Evolutionary conservation across 1,140 invertebrate genomes (phyloP).

Genomic region (Tetragonula clypearis): DNA sequence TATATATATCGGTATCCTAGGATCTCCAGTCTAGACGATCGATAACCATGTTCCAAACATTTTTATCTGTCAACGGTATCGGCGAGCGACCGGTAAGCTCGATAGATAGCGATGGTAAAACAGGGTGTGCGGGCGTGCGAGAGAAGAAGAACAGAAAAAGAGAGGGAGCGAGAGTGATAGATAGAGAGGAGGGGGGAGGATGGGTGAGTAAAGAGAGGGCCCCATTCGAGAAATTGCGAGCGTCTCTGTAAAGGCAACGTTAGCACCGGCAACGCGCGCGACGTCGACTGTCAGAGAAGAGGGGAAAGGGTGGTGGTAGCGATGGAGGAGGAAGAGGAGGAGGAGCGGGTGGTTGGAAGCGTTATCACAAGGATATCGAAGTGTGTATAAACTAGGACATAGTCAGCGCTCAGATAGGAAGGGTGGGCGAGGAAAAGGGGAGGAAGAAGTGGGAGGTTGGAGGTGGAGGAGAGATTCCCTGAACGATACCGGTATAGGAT

Average conservation of each 20-base stretch:
- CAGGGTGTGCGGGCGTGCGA: background rate
- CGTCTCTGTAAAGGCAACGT: conserved; percentile 40
- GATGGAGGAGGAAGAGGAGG: too few species aligned
- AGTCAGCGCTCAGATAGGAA: conserved; percentile 47
- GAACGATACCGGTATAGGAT: conserved; percentile 75
- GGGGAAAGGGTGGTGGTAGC: background rate
- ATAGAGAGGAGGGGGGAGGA: too few species aligned
- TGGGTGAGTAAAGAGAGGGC: background rate
- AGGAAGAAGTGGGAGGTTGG: conserved; percentile 34
- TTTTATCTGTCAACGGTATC: conserved; percentile 59
- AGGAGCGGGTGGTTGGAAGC: conserved; percentile 24
- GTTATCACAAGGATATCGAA: conserved; percentile 75
- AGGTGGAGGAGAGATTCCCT: conserved; percentile 66
- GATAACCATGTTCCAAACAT: conserved; percentile 41
- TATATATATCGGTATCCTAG: conserved; percentile 7
- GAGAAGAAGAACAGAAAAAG: too few species aligned
- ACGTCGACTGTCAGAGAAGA: background rate
- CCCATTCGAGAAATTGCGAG: conserved; percentile 54
- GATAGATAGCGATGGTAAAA: conserved; percentile 10
- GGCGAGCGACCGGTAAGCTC: background rate
- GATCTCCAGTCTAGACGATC: conserved; percentile 34
- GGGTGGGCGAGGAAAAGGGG: conserved; percentile 17
- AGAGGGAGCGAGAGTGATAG: background rate
- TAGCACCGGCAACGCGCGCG: conserved; percentile 46
- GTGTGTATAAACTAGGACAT: conserved; percentile 72